These are phyloP conservation scores for Callospermophilus lateralis DNA, from an alignment of 2,113 vertebrate species.

Conservation along the genomic window DNA sequence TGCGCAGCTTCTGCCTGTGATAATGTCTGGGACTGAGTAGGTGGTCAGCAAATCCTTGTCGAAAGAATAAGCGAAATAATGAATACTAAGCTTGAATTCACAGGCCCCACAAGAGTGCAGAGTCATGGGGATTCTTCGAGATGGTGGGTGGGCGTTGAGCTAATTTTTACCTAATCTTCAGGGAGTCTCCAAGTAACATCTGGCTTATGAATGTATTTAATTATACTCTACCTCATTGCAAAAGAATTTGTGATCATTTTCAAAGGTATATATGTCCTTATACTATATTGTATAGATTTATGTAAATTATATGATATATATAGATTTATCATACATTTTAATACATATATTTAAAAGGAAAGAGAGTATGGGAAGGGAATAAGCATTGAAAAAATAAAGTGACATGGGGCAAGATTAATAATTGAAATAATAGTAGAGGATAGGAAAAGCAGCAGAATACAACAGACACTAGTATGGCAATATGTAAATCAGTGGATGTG, in stretches of 20 bases:
- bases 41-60: neutral
- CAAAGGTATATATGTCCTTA: slow-evolving; percentile 25
- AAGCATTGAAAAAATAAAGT: slow-evolving; percentile 2
- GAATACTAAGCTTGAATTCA: neutral
- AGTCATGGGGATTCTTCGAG: neutral
- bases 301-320: too few relatives aligned
- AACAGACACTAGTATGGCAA: too few relatives aligned
- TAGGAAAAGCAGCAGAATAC: too few relatives aligned
- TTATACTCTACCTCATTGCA: slow-evolving; percentile 32
- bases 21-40: neutral
- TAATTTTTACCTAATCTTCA: slow-evolving; percentile 48
- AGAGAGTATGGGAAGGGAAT: slow-evolving; percentile 19
- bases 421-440: slow-evolving; percentile 51
- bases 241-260: slow-evolving; percentile 61
- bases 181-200: slow-evolving; percentile 46
- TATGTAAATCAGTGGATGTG: too few relatives aligned
- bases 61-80: neutral
- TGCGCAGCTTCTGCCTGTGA: neutral
- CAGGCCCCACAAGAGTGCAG: neutral
- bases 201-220: slow-evolving; percentile 47
- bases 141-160: neutral
- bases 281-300: neutral
- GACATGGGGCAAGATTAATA: neutral
- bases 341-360: neutral
- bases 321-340: too few relatives aligned